These are phyloP conservation scores for Phylloscopus trochiloides DNA, from an alignment of 2,113 vertebrate species.

Conservation along the genomic window DNA sequence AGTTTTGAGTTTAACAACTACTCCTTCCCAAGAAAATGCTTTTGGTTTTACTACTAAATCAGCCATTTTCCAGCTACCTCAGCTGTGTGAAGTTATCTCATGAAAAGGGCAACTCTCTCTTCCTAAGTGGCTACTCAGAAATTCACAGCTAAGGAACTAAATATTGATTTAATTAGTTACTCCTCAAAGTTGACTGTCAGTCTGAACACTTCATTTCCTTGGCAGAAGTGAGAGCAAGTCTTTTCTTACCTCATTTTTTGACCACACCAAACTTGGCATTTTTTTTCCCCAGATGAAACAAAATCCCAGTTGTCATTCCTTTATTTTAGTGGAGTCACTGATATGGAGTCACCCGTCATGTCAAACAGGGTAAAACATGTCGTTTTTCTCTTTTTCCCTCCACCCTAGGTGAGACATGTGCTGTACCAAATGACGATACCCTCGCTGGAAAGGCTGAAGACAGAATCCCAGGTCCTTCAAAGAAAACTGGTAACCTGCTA, in stretches of 20 bases:
- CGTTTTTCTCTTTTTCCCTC: not conserved
- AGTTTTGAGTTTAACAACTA: not conserved
- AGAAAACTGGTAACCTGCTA: constrained; percentile 73
- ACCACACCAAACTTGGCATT: not conserved
- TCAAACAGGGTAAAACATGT: not conserved
- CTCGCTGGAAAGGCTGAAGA: constrained; percentile 70
- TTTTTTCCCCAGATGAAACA: not conserved
- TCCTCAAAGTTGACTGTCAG: not conserved
- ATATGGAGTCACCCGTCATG: not conserved
- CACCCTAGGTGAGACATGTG: constrained; percentile 73
- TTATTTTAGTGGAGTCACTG: not conserved
- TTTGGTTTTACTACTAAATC: not conserved
- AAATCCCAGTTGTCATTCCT: not conserved
- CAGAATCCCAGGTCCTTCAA: constrained; percentile 49
- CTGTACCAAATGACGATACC: constrained; percentile 85
- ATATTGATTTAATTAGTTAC: not conserved
- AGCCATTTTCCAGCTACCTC: not conserved
- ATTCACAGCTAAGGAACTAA: not conserved
- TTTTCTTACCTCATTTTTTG: not conserved
- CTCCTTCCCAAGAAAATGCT: not conserved
- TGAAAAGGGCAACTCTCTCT: not conserved
- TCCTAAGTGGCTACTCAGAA: not conserved
- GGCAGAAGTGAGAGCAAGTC: not conserved
- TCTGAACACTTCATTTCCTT: not conserved
- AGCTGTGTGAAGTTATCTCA: not conserved